Conservation (phyloP, 2,888 invertebrate species). For the Hydroisotoma schaefferi region DNA sequence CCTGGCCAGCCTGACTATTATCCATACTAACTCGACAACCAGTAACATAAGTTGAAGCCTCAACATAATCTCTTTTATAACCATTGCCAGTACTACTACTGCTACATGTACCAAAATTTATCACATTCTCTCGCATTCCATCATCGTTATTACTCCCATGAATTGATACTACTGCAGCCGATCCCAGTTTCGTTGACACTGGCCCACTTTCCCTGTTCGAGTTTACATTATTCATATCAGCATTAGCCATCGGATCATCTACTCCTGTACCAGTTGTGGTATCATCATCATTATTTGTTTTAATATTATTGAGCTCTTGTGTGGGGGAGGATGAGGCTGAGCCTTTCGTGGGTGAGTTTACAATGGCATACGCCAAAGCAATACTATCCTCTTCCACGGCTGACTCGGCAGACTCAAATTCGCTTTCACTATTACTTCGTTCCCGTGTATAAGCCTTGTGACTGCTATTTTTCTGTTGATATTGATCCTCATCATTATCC, state of each 20-base stretch:
- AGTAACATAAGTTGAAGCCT: too few relatives aligned
- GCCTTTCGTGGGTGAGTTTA: conserved; percentile 34
- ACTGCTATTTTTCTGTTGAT: conserved; percentile 9
- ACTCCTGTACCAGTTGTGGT: background rate
- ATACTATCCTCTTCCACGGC: conserved; percentile 39
- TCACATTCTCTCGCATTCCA: too few relatives aligned
- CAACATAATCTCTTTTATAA: too few relatives aligned
- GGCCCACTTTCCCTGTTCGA: conserved; percentile 43
- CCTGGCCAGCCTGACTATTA: too few relatives aligned
- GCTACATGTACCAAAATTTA: too few relatives aligned
- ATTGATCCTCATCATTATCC: conserved; percentile 8
- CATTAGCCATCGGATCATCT: too few relatives aligned
- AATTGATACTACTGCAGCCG: background rate
- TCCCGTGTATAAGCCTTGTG: conserved; percentile 21
- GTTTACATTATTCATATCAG: too few relatives aligned
- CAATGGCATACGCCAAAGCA: conserved; percentile 39
- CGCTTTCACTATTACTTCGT: conserved; percentile 44
- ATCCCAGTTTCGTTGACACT: conserved; percentile 44
- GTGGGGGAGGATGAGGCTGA: conserved; percentile 14
- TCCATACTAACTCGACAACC: too few relatives aligned
- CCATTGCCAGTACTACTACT: too few relatives aligned
- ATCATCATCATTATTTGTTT: conserved; percentile 20
- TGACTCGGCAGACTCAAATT: conserved; percentile 41
- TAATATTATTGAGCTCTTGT: conserved; percentile 17
- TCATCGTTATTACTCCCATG: background rate